Percentiles rank a stretch among this genome's conserved stretches.
These are phyloP conservation scores for Mimumesa dahlbomi DNA, from an alignment of 2,888 invertebrate genomes.

Conservation along the genomic window DNA sequence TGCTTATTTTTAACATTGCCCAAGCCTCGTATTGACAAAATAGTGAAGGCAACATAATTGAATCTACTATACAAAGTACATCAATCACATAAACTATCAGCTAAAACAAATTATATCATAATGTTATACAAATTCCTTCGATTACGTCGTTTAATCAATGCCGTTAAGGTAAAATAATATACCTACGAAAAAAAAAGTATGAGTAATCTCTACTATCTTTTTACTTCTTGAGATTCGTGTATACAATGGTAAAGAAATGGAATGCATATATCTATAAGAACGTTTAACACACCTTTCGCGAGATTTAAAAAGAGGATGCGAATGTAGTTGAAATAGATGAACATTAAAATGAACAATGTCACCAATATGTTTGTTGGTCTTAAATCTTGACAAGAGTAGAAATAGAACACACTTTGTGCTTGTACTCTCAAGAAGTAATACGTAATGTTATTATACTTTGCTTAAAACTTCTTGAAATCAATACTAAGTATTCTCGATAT, in stretches of 20 bases:
- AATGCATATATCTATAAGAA: slow-evolving; percentile 39
- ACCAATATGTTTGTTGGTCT: slow-evolving; percentile 9
- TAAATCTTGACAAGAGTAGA: slow-evolving; percentile 44
- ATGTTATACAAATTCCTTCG: slow-evolving; percentile 52
- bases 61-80: slow-evolving; percentile 37
- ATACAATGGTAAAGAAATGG: slow-evolving; percentile 22
- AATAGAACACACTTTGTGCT: slow-evolving; percentile 56
- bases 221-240: slow-evolving; percentile 53
- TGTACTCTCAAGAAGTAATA: slow-evolving; percentile 53
- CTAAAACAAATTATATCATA: slow-evolving; percentile 33
- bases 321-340: slow-evolving; percentile 15
- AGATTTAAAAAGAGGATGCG: slow-evolving; percentile 28
- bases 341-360: slow-evolving; percentile 10
- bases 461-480: slow-evolving; percentile 52
- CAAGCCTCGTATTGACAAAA: slow-evolving; percentile 43
- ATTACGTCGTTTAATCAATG: slow-evolving; percentile 31
- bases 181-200: slow-evolving; percentile 10
- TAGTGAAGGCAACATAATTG: slow-evolving; percentile 29
- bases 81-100: slow-evolving; percentile 26
- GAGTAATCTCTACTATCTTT: slow-evolving; percentile 33
- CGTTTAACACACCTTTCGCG: slow-evolving; percentile 20
- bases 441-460: slow-evolving; percentile 31
- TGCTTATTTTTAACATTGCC: slow-evolving; percentile 44
- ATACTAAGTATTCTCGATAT: slow-evolving; percentile 20
- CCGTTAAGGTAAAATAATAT: slow-evolving; percentile 19